These are phyloP conservation scores for Chrysaora quinquecirrha DNA, from an alignment of 30 jellyfish, hydroid and myxozoan species.

Conservation along the genomic window DNA sequence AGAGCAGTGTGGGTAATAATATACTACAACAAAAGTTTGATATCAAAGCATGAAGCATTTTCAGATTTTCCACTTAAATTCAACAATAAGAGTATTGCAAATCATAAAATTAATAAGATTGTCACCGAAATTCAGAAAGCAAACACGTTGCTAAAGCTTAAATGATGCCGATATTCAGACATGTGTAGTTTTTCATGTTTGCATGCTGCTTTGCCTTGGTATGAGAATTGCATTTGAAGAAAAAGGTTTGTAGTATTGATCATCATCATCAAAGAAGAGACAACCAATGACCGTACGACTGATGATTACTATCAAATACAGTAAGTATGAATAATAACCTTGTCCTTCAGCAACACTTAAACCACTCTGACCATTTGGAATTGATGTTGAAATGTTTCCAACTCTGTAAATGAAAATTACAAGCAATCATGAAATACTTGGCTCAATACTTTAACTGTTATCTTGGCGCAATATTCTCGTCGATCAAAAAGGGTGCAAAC, in stretches of 20 bases:
- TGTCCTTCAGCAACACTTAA: slow-evolving; percentile 59
- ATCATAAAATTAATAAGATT: too few relatives aligned
- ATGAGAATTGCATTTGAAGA: too few relatives aligned
- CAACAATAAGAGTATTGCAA: background rate
- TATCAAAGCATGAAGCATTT: background rate
- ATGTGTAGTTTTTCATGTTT: too few relatives aligned
- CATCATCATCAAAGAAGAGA: too few relatives aligned
- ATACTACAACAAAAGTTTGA: slow-evolving; percentile 35
- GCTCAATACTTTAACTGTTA: too few relatives aligned
- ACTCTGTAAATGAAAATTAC: slow-evolving; percentile 31
- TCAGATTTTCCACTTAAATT: background rate
- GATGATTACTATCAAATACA: background rate
- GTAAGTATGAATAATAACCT: slow-evolving; percentile 16
- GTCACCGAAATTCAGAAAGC: background rate
- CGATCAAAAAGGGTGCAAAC: background rate
- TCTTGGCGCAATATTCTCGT: too few relatives aligned
- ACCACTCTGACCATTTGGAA: slow-evolving; percentile 33
- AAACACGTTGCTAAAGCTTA: background rate
- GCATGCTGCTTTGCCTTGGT: too few relatives aligned
- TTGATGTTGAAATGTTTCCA: slow-evolving; percentile 4
- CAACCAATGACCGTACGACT: too few relatives aligned
- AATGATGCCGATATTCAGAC: too few relatives aligned
- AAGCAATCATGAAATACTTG: too few relatives aligned
- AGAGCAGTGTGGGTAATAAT: slow-evolving; percentile 80
- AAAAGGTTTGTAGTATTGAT: too few relatives aligned